Base-by-base conservation (phyloP, 2,797 vertebrate species). In the Otolemur crassicaudatus region DNA sequence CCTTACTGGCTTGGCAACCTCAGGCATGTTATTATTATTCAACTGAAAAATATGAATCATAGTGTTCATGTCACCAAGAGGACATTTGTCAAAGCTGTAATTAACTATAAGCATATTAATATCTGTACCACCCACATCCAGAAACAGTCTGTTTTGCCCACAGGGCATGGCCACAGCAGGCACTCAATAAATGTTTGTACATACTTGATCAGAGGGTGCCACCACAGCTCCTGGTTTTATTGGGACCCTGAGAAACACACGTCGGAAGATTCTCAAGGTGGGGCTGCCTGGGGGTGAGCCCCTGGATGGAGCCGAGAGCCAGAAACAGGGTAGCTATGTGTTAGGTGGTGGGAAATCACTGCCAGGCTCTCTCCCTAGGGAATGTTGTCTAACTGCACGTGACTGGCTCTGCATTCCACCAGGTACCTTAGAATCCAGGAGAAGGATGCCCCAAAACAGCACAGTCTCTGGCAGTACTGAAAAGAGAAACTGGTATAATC, bases 391-490 rank as follows among this genome's bases (percentile, higher is more conserved):
- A 29, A 14, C 1, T n/a, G 25, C 43, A 43, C 40, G 20, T 27
- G 3, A 2, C 17, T n/a, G 3, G 37, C 12, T 49, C 29, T 43
- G 4, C 0, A 0, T 49, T 49, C 27, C 25, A 40, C 58, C 70
- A 43, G 37, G 2, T n/a, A 25, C 37, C 80, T 83, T 1, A 86
- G 37, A 27, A 37, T 7, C 27, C 31, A 61, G 56, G 70, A 90
- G 13, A 73, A 70, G n/a, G 20, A 22, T 27, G 3, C 25, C 17
- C 17, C 27, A 6, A 22, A 43, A 63, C 7, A 10, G 19, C n/a
- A 34, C 37, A 27, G 58, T 5, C 56, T 72, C 14, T 16, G n/a
- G 31, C 10, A 31, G 19, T n/a, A 34, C 13, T 34, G 29, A 77
- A 65, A 83, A 46, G 46, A 84, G 46, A 90, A 80, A 83, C 0